Conservation (phyloP, 2,797 vertebrate genomes). For the Propithecus deckenii region DNA sequence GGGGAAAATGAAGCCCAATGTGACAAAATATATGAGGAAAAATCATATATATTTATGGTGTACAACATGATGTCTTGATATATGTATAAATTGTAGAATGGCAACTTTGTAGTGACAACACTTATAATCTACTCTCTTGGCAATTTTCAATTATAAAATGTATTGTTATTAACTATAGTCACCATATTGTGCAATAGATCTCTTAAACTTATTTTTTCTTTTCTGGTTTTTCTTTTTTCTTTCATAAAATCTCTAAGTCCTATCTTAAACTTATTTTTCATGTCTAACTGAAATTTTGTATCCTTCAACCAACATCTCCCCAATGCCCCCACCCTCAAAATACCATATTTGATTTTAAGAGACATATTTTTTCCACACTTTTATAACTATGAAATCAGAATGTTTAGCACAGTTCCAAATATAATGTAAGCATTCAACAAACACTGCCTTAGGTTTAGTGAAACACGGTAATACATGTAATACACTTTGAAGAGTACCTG, state of each 20-base stretch:
- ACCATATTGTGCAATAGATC: not conserved
- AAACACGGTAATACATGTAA: not conserved
- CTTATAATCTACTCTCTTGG: too few species aligned
- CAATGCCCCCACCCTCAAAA: not conserved
- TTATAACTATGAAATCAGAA: not conserved
- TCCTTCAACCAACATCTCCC: not conserved
- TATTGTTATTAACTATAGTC: not conserved
- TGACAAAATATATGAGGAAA: too few species aligned
- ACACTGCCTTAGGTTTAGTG: not conserved
- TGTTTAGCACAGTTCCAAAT: not conserved
- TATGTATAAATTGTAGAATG: too few species aligned
- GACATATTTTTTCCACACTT: not conserved
- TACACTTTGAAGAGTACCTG: not conserved
- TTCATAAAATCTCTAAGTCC: too few species aligned
- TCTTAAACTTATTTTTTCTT: not conserved
- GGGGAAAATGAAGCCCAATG: too few species aligned
- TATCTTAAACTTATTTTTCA: not conserved
- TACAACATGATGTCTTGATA: too few species aligned
- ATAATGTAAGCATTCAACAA: not conserved
- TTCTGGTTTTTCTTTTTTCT: too few species aligned
- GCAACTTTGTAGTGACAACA: too few species aligned
- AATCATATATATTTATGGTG: too few species aligned
- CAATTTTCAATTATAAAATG: too few species aligned
- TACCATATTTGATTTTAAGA: not conserved
- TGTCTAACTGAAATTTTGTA: not conserved